These are phyloP conservation scores for Hipposideros armiger DNA, from an alignment of 2,113 vertebrate species.

Conservation along the genomic window DNA sequence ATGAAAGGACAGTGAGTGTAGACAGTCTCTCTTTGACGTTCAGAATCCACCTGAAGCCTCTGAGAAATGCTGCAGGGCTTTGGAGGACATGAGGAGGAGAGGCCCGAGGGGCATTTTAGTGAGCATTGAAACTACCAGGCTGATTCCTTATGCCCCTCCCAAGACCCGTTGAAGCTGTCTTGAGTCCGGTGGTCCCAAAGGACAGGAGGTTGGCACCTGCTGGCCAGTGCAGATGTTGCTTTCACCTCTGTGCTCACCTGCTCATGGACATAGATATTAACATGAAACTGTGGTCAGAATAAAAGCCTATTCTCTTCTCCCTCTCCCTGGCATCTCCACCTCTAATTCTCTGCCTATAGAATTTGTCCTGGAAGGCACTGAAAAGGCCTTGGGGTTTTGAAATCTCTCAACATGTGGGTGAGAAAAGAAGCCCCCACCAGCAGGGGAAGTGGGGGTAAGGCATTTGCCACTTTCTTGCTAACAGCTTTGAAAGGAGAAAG, in stretches of 20 bases:
- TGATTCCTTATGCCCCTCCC: background rate
- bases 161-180: background rate
- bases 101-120: background rate
- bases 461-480: background rate
- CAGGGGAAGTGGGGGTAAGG: fast-evolving
- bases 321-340: background rate
- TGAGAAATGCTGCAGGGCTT: background rate
- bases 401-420: background rate
- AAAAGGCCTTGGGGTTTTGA: background rate
- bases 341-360: background rate
- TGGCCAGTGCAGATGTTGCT: fast-evolving
- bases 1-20: background rate
- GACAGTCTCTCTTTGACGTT: fast-evolving
- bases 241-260: fast-evolving
- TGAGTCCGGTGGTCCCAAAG: fast-evolving
- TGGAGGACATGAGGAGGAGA: background rate
- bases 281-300: background rate
- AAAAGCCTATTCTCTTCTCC: background rate
- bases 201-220: no score
- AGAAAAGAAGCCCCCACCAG: background rate
- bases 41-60: background rate
- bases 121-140: background rate
- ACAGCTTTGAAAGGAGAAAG: constrained; percentile 17
- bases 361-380: background rate
- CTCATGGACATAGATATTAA: fast-evolving